These are phyloP conservation scores for Piaya cayana DNA, from an alignment of 2,113 vertebrate species.

Conservation along the genomic window DNA sequence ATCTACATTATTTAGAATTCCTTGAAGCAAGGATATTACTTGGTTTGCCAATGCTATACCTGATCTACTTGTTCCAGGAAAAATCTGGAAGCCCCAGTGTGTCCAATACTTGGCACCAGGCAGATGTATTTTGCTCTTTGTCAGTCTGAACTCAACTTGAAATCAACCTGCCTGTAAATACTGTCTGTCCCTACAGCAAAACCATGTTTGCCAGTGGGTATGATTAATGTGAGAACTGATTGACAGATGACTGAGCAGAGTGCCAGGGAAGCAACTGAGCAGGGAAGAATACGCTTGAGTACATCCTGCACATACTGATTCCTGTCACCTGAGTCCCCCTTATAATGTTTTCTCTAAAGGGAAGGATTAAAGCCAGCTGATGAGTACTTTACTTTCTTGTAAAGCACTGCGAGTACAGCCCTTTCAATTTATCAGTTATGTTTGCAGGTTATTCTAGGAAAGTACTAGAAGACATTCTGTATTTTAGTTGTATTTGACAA, in stretches of 20 bases:
- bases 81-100: background rate
- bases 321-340: no score
- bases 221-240: background rate
- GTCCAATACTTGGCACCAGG: background rate
- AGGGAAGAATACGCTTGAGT: background rate
- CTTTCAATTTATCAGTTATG: background rate
- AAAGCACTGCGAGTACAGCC: background rate
- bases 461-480: background rate
- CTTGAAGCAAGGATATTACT: background rate
- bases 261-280: background rate
- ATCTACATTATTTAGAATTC: background rate
- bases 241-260: background rate
- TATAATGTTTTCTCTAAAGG: background rate
- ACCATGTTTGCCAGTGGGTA: background rate
- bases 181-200: background rate
- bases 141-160: background rate
- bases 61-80: background rate
- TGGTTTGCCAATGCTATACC: background rate
- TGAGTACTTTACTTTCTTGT: background rate
- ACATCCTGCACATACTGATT: no score
- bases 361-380: background rate
- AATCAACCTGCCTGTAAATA: background rate
- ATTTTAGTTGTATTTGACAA: background rate
- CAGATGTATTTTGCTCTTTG: background rate
- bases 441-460: background rate